phyloP scores from a whole-genome alignment of 2,113 vertebrate genomes.

The Eubucco bourcierii region DNA sequence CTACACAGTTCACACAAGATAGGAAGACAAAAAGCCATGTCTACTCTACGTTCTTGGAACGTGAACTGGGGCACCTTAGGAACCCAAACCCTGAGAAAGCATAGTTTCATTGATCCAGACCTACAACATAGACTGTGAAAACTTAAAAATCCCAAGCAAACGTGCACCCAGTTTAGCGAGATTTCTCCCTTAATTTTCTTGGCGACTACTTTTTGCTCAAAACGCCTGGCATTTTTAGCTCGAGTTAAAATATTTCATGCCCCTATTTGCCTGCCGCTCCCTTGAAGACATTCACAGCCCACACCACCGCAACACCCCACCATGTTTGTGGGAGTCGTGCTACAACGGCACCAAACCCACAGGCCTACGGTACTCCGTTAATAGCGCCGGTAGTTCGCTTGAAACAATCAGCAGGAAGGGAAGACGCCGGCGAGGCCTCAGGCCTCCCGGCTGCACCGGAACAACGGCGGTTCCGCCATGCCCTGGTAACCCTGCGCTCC shows the following conservation, averaged over 20 bases:
- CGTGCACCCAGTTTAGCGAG: rapidly evolving
- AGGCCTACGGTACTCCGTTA: rapidly evolving
- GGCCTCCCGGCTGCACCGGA: background rate
- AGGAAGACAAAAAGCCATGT: background rate
- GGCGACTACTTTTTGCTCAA: background rate
- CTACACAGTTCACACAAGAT: rapidly evolving
- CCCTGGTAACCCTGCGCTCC: background rate
- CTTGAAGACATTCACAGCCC: rapidly evolving
- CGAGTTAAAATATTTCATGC: rapidly evolving
- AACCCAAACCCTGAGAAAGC: background rate
- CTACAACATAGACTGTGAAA: rapidly evolving
- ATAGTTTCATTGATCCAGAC: rapidly evolving
- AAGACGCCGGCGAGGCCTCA: background rate
- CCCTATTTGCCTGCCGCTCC: background rate
- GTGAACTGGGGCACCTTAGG: rapidly evolving
- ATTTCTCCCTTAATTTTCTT: no score
- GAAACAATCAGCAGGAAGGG: background rate
- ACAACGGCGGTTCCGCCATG: background rate
- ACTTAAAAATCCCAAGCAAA: rapidly evolving
- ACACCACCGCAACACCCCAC: rapidly evolving
- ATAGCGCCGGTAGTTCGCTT: background rate
- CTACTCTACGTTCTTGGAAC: background rate
- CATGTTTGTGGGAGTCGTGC: background rate
- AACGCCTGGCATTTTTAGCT: rapidly evolving
- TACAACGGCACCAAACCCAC: background rate